Evolutionary conservation across 2,797 vertebrate genomes (phyloP), one percentile per base, ranked within the genome.

Genomic region (Dryobates pubescens): DNA sequence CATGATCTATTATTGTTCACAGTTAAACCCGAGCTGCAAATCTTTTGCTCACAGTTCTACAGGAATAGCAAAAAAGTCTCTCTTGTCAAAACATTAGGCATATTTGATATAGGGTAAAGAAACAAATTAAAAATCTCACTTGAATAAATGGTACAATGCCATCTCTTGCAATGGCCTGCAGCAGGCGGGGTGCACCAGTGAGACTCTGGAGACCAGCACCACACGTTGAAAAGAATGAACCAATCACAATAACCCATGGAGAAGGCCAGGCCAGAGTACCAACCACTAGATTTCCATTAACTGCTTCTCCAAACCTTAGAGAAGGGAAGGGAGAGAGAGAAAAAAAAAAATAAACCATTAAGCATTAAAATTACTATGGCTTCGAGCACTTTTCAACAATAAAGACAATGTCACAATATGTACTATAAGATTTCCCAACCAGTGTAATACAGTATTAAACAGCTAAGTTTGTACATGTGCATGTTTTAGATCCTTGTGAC

Each of bases 161-260:
- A 4, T 99, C 99, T 7, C 99, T 98, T 23, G 99, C 99, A 6
- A 99, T 99, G 96, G 99, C 99, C 96, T 99, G 99, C 91, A 99
- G 94, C 54, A 99, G 97, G 8, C 99, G 98, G 0, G 99, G 99
- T 2, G 99, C 99, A 6, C 99, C 99, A 0, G 99, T 99, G 78
- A 99, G 97, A 91, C 99, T 99, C 97, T 99, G 99, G 3, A 99
- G 98, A 63, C 99, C 99, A 1, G 99, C 99, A 8, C 99, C 99
- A 3, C 99, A 99, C 27, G 99, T 99, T 84, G 99, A 99, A 96
- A 99, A 99, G 97, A 99, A 99, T 0, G 99, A 99, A 67, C 99
- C 99, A 8, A 99, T 99, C 88, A 99, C 99, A 34, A 99, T 99
- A 36, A 99, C 99, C 99, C 99, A 99, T 0, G 99, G 99, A 3